Evolutionary conservation across 2,888 invertebrate genomes (phyloP).

Genomic region (Nowickia ferox): DNA sequence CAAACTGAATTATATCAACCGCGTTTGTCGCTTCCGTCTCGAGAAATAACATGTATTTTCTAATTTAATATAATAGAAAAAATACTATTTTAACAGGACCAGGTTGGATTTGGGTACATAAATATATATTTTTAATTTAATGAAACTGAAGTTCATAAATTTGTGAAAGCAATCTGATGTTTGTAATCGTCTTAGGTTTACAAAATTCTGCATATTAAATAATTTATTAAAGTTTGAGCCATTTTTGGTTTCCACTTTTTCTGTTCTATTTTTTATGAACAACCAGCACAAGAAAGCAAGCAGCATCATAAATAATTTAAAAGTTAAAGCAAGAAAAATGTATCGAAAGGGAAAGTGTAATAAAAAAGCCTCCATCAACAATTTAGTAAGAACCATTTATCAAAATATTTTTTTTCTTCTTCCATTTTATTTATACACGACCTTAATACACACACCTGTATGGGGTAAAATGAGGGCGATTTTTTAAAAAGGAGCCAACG

Average conservation of each 20-base stretch:
- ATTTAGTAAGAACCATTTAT: conserved; percentile 66
- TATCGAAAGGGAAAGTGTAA: conserved; percentile 55
- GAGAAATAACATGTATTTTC: too few species aligned
- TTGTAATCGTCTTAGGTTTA: not conserved
- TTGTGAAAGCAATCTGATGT: conserved; percentile 1
- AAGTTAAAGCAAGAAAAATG: not conserved
- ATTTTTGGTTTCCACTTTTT: conserved; percentile 37
- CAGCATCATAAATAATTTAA: conserved; percentile 41
- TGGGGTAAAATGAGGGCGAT: conserved; percentile 35
- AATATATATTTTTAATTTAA: too few species aligned
- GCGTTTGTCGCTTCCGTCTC: too few species aligned
- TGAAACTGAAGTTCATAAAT: too few species aligned
- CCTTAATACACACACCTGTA: conserved; percentile 57
- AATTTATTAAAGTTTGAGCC: conserved; percentile 60
- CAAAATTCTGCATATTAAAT: conserved; percentile 48
- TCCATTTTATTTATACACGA: conserved; percentile 18
- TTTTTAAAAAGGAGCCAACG: conserved; percentile 38
- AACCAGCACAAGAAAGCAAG: not conserved
- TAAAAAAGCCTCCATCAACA: conserved; percentile 60
- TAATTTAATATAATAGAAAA: too few species aligned
- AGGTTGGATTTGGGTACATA: too few species aligned
- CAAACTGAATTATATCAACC: too few species aligned
- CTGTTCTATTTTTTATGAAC: not conserved
- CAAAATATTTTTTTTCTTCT: conserved; percentile 38
- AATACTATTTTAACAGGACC: too few species aligned